Conservation (phyloP, 2,797 vertebrate species). For the Rhyacichthys aspro region DNA sequence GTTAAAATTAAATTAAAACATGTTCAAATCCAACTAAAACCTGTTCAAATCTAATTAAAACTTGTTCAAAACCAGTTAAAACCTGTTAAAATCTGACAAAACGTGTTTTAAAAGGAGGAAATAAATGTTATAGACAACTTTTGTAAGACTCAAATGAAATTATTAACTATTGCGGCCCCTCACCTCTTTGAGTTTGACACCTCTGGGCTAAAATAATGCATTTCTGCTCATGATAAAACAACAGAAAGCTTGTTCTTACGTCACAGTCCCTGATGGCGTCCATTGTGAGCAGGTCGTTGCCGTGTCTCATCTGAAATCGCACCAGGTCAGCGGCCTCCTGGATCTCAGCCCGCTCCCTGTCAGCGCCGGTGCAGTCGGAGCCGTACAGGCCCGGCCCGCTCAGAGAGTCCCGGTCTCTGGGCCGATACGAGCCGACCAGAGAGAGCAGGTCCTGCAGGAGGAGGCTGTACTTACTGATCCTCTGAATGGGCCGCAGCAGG, state of each 20-base stretch:
- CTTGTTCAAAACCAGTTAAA: too few species aligned
- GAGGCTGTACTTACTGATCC: slow-evolving; percentile 88
- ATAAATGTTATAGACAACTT: too few species aligned
- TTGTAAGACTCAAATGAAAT: too few species aligned
- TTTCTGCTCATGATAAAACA: too few species aligned
- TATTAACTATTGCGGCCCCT: too few species aligned
- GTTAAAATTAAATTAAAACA: too few species aligned
- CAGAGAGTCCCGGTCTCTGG: slow-evolving; percentile 30
- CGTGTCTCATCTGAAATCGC: slow-evolving; percentile 85
- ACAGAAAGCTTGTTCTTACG: slow-evolving; percentile 60
- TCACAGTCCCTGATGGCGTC: slow-evolving; percentile 85
- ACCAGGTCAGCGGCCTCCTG: slow-evolving; percentile 80
- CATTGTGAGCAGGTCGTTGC: slow-evolving; percentile 86
- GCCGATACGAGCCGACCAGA: slow-evolving; percentile 53
- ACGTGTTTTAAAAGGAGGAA: too few species aligned
- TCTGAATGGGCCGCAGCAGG: slow-evolving; percentile 79
- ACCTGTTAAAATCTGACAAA: too few species aligned
- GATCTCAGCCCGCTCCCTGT: slow-evolving; percentile 78
- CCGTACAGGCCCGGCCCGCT: slow-evolving; percentile 15
- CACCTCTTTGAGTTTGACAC: too few species aligned
- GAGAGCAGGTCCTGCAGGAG: slow-evolving; percentile 83
- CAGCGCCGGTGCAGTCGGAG: slow-evolving; percentile 60
- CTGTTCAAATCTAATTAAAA: too few species aligned
- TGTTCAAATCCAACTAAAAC: too few species aligned
- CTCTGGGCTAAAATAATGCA: not conserved